Evolutionary conservation across 2,888 invertebrate genomes (phyloP).

Genomic region (Pyrocoelia pectoralis): DNA sequence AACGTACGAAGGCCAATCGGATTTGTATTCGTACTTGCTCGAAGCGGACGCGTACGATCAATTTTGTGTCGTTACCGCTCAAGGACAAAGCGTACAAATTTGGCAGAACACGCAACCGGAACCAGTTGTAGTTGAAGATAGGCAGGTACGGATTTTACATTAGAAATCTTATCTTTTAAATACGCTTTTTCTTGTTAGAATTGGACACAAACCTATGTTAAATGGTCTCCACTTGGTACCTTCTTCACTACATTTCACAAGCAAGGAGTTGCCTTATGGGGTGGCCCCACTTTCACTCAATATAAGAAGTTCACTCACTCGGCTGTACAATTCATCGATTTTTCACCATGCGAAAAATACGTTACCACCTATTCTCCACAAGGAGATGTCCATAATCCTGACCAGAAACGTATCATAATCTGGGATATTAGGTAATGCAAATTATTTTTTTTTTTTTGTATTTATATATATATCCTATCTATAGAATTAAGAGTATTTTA

Average conservation of each 20-base stretch:
- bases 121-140: constrained; percentile 80
- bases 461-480: too few species aligned
- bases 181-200: constrained; percentile 64
- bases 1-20: constrained; percentile 90
- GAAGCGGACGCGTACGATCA: constrained; percentile 97
- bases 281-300: constrained; percentile 91
- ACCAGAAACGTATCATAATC: constrained; percentile 87
- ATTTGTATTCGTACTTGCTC: constrained; percentile 90
- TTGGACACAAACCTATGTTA: constrained; percentile 96
- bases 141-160: constrained; percentile 66
- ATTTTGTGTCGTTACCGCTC: constrained; percentile 88
- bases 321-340: constrained; percentile 94
- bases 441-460: constrained; percentile 22
- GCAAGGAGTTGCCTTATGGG: constrained; percentile 97
- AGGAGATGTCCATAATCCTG: constrained; percentile 68
- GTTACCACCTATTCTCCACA: constrained; percentile 93
- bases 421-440: constrained; percentile 87
- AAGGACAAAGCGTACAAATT: constrained; percentile 75
- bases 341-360: constrained; percentile 97
- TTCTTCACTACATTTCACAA: constrained; percentile 96
- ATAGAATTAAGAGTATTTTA: too few species aligned
- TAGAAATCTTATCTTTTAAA: constrained; percentile 12
- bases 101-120: constrained; percentile 93
- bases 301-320: constrained; percentile 91
- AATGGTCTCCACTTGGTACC: constrained; percentile 98